Evolutionary conservation across 2,797 vertebrate genomes (phyloP), one percentile per base, ranked within the genome.

Genomic region (Cuculus canorus): DNA sequence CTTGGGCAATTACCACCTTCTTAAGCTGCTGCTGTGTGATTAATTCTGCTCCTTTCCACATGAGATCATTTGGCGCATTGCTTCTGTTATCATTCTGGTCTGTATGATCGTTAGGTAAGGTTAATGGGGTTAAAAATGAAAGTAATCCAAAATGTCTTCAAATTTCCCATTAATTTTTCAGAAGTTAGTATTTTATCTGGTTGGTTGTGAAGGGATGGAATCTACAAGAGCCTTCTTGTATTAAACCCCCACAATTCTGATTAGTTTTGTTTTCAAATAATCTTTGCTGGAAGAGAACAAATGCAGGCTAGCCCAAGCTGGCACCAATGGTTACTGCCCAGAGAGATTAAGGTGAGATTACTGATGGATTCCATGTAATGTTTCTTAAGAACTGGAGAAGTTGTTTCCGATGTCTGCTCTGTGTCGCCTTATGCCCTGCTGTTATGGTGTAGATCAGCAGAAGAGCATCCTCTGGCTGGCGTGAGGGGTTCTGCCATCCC

Each of bases 101-200:
- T 68, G 2, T 61, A 15, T 53, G 63, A 82, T 92, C 91, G n/a
- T 88, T 82, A 86, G 59, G 39, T 65, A 43, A 83, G 87, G 70
- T 90, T 94, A 92, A 82, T 90, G 80, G 80, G 82, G 66, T 93
- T 96, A 93, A 91, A 96, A 93, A 94, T 65, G 66, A 83, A 89
- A 84, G 82, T 52, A 82, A 85, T 65, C 35, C 80, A 79, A 88
- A 96, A 84, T 35, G 45, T 28, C 54, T 81, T 63, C 39, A 11
- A 64, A 78, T 64, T 60, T 83, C 37, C 61, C 54, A 25, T 72
- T 86, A 5, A 4, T 7, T 75, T 91, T 82, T 52, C n/a, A 45
- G 70, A 86, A 86, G 41, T 37, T 37, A 17, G 3, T 53, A 4
- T 70, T 86, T 84, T 82, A 60, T 11, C 30, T 57, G 18, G 2